phyloP scores from a whole-genome alignment of 2,113 vertebrate genomes.

The Prionailurus bengalensis region DNA sequence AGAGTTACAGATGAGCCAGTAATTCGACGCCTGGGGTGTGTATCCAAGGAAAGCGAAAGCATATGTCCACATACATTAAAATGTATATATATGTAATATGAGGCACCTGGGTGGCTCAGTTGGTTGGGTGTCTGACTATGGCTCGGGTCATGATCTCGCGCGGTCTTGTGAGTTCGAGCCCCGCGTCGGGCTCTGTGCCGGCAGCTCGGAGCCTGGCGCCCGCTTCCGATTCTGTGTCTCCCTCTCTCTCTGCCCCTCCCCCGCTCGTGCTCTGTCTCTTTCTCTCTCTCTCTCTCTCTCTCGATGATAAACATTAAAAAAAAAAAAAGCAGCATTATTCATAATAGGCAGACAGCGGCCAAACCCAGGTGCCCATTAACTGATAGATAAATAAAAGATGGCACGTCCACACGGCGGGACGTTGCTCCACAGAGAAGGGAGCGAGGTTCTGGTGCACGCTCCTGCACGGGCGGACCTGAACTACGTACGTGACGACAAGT shows the following conservation, averaged over 20 bases:
- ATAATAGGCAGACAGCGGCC: not conserved
- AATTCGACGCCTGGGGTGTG: not conserved
- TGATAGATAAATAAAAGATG: not conserved
- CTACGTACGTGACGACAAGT: not conserved
- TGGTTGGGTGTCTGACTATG: too few relatives aligned
- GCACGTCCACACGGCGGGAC: not conserved
- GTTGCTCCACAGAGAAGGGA: too few relatives aligned
- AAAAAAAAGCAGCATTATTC: not conserved
- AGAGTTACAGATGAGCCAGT: not conserved
- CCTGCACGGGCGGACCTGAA: rapidly evolving
- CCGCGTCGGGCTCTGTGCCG: too few relatives aligned
- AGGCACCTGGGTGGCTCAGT: too few relatives aligned
- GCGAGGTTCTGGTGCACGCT: rapidly evolving
- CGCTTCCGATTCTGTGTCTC: too few relatives aligned
- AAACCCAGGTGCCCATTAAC: not conserved
- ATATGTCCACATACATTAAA: not conserved
- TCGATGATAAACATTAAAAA: not conserved
- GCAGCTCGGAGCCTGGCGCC: too few relatives aligned
- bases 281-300: too few relatives aligned
- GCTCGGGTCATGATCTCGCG: too few relatives aligned
- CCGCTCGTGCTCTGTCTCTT: too few relatives aligned
- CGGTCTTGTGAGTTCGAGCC: too few relatives aligned
- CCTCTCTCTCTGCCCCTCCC: too few relatives aligned
- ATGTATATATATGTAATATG: too few relatives aligned
- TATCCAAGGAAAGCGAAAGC: conserved; percentile 6